Evolutionary conservation across 2,113 vertebrate genomes (phyloP).

Genomic region (Oreotrochilus melanogaster): DNA sequence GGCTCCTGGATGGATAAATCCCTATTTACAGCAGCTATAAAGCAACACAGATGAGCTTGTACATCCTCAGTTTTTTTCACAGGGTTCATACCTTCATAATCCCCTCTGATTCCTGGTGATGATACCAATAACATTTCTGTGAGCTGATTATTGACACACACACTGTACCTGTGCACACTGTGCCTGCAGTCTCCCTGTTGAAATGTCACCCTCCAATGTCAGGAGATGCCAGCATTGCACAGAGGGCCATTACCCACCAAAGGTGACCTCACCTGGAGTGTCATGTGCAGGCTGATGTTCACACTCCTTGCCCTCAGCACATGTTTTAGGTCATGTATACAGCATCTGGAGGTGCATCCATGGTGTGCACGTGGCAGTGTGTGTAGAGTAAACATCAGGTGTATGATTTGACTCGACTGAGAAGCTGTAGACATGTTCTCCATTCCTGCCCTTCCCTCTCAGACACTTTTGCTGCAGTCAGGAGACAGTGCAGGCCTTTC

Average conservation of each 20-base stretch:
- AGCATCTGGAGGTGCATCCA: background rate
- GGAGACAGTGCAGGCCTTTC: background rate
- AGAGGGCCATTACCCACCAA: background rate
- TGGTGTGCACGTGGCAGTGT: accelerated
- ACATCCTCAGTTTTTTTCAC: background rate
- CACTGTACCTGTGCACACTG: background rate
- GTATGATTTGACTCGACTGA: background rate
- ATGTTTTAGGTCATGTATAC: background rate
- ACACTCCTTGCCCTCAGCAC: background rate
- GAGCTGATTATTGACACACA: background rate
- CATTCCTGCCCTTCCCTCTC: background rate
- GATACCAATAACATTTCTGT: background rate
- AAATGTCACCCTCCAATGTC: background rate
- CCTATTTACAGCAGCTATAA: background rate
- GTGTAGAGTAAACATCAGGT: background rate
- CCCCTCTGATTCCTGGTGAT: background rate
- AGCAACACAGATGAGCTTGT: background rate
- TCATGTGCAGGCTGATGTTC: background rate
- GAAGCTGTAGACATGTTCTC: background rate
- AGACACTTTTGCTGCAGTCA: background rate
- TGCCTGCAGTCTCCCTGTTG: background rate
- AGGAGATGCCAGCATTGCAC: background rate
- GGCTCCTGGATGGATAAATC: background rate
- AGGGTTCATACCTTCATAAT: background rate
- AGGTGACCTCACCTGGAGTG: background rate